Evolutionary conservation across 2,888 invertebrate genomes (phyloP), one percentile per base, ranked within the genome.

Genomic region (Catocala nupta): DNA sequence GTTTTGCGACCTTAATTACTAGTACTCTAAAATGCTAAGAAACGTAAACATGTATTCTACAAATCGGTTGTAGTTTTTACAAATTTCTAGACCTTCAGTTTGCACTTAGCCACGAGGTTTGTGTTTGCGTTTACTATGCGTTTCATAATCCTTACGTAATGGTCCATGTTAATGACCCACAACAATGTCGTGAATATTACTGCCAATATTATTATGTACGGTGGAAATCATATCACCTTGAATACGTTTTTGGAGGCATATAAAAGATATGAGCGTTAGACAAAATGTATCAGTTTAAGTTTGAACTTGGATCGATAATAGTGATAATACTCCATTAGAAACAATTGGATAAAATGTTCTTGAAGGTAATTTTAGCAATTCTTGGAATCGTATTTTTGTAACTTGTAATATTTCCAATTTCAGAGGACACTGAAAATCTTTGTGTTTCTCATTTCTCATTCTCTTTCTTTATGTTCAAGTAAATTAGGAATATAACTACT

Each of bases 161-260:
- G 49, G 39, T 49, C 16, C 54, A 52, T 42, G 53, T 12, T 13
- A 51, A 62, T 53, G 55, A 72, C 55, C 65, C 68, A 72, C 55
- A 63, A 25, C 25, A 25, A 25, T 25, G 62, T 71, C 69, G 65
- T 61, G 59, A 55, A 75, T 77, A 64, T 71, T 36, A 70, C 56
- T 63, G 48, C 59, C 71, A 61, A 65, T 75, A 68, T 68, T 63
- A 68, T 63, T 64, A 61, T 25, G 25, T 25, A 25, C 7, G 62
- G 78, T 47, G 77, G 73, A 75, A 77, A 59, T 76, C 64, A 71
- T 66, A 58, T 69, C 50, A 63, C 78, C 78, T 75, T 74, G 76
- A 59, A 13, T 56, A 63, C 47, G 49, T 55, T 61, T 43, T 60
- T 65, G 50, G 13, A 50, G 62, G 52, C 60, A 68, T 74, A 77